Conservation (phyloP, 2,888 invertebrate species). For the Acanthosepion esculentum region DNA sequence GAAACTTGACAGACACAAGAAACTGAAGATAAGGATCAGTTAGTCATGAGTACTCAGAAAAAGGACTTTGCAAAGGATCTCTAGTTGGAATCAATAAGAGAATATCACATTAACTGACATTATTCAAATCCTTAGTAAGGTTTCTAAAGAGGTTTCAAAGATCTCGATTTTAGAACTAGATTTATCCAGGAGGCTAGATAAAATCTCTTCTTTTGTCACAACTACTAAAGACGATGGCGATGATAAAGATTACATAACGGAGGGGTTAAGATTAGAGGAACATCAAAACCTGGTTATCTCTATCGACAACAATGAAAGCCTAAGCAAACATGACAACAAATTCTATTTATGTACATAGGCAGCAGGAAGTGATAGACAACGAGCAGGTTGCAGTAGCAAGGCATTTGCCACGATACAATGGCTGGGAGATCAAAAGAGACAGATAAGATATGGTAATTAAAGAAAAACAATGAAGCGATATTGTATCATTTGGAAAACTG, state of each 20-base stretch:
- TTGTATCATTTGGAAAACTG: background rate
- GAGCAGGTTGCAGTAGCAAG: background rate
- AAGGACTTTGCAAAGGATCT: background rate
- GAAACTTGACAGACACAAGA: no score
- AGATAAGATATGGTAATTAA: background rate
- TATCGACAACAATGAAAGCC: background rate
- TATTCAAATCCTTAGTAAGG: background rate
- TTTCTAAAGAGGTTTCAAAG: background rate
- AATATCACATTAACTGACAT: background rate
- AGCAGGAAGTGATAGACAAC: conserved; percentile 11
- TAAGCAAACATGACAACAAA: background rate
- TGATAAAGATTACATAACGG: background rate
- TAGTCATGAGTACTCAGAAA: no score
- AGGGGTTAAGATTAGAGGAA: background rate
- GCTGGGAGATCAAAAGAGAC: background rate
- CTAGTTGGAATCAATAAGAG: background rate
- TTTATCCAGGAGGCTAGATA: background rate
- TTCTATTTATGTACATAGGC: background rate
- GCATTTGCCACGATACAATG: background rate
- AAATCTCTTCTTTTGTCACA: background rate
- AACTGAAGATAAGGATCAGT: no score
- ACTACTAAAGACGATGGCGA: background rate
- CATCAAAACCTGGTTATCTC: background rate
- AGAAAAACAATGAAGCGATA: background rate
- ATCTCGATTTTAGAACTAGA: background rate